These are phyloP conservation scores for Lasius fuliginosus DNA, from an alignment of 2,888 invertebrate species.

Conservation along the genomic window DNA sequence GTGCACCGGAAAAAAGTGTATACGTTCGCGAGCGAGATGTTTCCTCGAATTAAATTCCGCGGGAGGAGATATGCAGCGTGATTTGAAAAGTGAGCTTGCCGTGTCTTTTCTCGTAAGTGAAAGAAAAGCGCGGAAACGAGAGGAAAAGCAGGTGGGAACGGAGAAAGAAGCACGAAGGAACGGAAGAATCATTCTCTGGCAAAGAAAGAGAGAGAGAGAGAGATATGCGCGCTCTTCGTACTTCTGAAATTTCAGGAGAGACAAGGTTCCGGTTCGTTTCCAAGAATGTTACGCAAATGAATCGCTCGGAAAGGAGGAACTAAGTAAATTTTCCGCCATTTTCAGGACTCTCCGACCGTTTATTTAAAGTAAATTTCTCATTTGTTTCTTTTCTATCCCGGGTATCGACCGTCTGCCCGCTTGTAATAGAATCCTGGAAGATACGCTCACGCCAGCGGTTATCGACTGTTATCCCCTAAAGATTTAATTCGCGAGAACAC, in stretches of 20 bases:
- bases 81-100: constrained; percentile 61
- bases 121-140: constrained; percentile 38
- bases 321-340: constrained; percentile 76
- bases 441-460: constrained; percentile 46
- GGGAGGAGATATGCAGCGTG: constrained; percentile 52
- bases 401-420: not conserved
- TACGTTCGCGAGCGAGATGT: constrained; percentile 28
- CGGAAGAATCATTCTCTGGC: constrained; percentile 2
- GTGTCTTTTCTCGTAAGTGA: constrained; percentile 44
- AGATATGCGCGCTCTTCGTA: constrained; percentile 49
- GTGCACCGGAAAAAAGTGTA: not conserved
- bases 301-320: constrained; percentile 71
- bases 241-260: constrained; percentile 63
- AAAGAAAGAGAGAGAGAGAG: constrained; percentile 30
- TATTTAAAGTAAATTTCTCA: constrained; percentile 75
- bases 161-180: not conserved
- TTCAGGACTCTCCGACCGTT: constrained; percentile 70
- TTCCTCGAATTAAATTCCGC: constrained; percentile 49
- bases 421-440: constrained; percentile 64
- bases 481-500: constrained; percentile 61
- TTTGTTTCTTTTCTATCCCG: constrained; percentile 74
- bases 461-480: constrained; percentile 59
- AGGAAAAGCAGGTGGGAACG: constrained; percentile 6
- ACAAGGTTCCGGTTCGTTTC: constrained; percentile 63
- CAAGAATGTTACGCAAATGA: constrained; percentile 75